Evolutionary conservation across 2,888 invertebrate genomes (phyloP), one percentile per base, ranked within the genome.

Genomic region (Tinea semifulvella): DNA sequence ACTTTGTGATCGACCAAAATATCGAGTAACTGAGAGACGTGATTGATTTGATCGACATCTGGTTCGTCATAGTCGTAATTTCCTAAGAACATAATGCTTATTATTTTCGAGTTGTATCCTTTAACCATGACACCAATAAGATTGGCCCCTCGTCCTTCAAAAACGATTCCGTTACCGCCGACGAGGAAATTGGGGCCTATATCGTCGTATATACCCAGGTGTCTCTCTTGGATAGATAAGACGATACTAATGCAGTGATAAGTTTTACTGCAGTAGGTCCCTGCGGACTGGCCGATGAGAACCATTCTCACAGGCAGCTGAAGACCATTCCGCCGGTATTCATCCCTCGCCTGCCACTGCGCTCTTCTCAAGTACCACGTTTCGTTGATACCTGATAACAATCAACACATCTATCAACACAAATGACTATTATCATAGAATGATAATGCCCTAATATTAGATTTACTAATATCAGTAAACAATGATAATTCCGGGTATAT

Each of bases 61-160:
- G 67, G 58, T 1, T 48, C 8, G 27, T 63, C 54, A 0, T 38
- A 46, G 4, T 51, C 53, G 49, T 69, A 79, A 51, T 76, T 60
- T 6, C 79, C 79, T 1, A 79, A 48, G 47, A 77, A 76, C 71
- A 73, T 70, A 7, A 77, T 56, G 4, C 56, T 61, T 38, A 77
- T 63, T 43, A 62, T 61, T 36, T 51, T 63, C 1, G 36, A 26
- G 46, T 77, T 76, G 63, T 62, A 69, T 1, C 52, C 50, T 1
- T 47, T 49, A 3, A 68, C 59, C 70, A 75, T 68, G 0, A 59
- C 70, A 0, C 68, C 66, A 4, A 61, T 43, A 1, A 70, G 54
- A 47, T 76, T 76, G 0, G 70, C 69, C 1, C 77, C 77, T 51
- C 70, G 55, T 1, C 76, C 79, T 56, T 77, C 77, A 46, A 77